A percentile compares a stretch with the other conserved stretches of the same genome.
These are phyloP conservation scores for Caenorhabditis panamensis DNA, from an alignment of 2,888 invertebrate species.

Conservation along the genomic window DNA sequence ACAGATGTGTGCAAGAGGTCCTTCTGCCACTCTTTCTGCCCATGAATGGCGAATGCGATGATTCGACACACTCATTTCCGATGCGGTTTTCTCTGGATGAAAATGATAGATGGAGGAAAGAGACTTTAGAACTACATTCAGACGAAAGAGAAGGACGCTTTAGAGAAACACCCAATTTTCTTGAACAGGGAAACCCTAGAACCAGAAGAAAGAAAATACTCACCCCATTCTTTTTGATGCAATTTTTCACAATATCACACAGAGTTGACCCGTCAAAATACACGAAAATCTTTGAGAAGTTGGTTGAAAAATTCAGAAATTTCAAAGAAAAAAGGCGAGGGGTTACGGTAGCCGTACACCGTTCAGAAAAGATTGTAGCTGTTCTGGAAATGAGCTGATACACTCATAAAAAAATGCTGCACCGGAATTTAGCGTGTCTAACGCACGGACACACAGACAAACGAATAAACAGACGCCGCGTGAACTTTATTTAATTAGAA, in stretches of 20 bases:
- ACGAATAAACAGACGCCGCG: no score
- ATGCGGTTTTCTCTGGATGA: not conserved
- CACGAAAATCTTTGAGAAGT: constrained; percentile 8
- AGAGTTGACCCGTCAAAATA: not conserved
- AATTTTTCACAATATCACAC: constrained; percentile 23
- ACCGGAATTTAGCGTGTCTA: no score
- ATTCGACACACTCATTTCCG: no score
- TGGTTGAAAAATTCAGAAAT: not conserved
- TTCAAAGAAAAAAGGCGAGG: not conserved
- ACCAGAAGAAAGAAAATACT: constrained; percentile 14
- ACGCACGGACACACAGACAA: no score
- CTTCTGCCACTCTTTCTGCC: not conserved
- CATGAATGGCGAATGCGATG: not conserved
- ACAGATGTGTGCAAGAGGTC: not conserved
- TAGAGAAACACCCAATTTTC: no score
- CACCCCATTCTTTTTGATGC: constrained; percentile 22
- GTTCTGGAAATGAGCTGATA: no score
- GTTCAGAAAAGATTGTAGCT: no score
- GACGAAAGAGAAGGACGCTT: no score
- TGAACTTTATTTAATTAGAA: no score
- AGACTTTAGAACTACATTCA: not conserved
- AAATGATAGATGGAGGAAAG: not conserved
- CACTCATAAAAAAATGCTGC: no score
- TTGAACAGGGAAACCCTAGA: no score
- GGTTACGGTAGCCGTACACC: not conserved